Evolutionary conservation across 2,888 invertebrate genomes (phyloP), one percentile per base, ranked within the genome.

Genomic region (Thecocarcelia acutangulata): DNA sequence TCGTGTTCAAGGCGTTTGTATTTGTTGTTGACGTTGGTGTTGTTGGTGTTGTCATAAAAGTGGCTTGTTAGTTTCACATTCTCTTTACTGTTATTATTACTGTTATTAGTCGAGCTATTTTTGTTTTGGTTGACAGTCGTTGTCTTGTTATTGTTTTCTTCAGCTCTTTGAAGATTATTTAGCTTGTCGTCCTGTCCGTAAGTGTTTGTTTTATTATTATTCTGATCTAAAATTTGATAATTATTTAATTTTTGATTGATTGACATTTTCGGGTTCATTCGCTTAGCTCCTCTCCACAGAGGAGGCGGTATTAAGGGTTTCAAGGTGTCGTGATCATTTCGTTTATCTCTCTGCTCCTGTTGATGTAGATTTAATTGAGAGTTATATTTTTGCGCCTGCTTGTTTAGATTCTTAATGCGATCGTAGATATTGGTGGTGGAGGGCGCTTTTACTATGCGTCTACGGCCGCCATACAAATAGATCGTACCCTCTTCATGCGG

Each of bases 401-500:
- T 59, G 5, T 56, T 52, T 0, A 40, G 70, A 3, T 21, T 56
- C 12, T 70, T 78, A 2, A 89, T 84, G 15, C 87, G 88, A 80
- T 90, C 90, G 85, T 90, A 90, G 66, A 90, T 87, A 78, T 90
- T 88, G n/a, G 86, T 83, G 28, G 86, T 83, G 56, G 86, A 84
- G 40, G 88, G 87, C 73, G 86, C 84, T 77, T 87, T 89, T 42
- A 84, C 84, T 72, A 87, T 87, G 17, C 88, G 87, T 19, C 85
- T 84, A 1, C 88, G 87, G 13, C 89, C 89, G n/a, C 89, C 89
- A 83, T 89, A 89, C 85, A 89, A 86, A 58, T 89, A 89, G 12
- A 89, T 84, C 1, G 89, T 85, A 17, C 89, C 89, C 85, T 89
- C 88, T 74, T 90, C 90, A 75, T 87, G 88, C 42, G 90, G 88